Evolutionary conservation across 2,888 invertebrate species (phyloP).

Genomic region (Pollenia amentaria): DNA sequence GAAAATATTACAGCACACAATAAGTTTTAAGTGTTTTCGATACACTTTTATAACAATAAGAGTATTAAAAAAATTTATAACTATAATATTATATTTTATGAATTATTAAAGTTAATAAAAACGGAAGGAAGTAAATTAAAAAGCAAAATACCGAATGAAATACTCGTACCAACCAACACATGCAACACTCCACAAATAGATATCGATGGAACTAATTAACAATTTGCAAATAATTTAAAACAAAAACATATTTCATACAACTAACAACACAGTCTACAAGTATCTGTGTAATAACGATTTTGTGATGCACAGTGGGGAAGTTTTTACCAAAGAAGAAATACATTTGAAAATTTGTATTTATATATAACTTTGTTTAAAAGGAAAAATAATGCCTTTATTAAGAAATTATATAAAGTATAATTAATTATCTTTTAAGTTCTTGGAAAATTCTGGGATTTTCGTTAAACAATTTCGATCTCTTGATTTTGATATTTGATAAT

Average conservation of each 20-base stretch:
- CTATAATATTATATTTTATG: background rate
- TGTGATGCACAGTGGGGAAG: background rate
- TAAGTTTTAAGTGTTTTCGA: conserved; percentile 18
- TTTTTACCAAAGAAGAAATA: too few relatives aligned
- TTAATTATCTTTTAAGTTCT: too few relatives aligned
- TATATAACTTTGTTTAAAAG: too few relatives aligned
- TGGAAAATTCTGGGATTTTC: too few relatives aligned
- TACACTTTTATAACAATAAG: background rate
- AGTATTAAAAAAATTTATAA: conserved; percentile 1
- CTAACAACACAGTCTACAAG: conserved; percentile 34
- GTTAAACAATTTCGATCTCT: too few relatives aligned
- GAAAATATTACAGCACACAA: conserved; percentile 14
- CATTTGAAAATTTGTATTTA: too few relatives aligned
- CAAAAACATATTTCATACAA: conserved; percentile 2
- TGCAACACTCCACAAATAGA: conserved; percentile 75
- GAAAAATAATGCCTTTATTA: too few relatives aligned
- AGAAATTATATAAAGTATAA: too few relatives aligned
- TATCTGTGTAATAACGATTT: conserved; percentile 63
- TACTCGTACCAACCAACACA: conserved; percentile 47
- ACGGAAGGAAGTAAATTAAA: conserved; percentile 71
- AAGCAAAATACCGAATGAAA: conserved; percentile 56
- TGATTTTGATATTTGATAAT: too few relatives aligned
- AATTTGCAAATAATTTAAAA: conserved; percentile 50
- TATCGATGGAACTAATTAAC: conserved; percentile 75
- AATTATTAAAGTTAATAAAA: conserved; percentile 21